A percentile compares a stretch with the other conserved stretches of the same genome.
Conservation (phyloP, 2,888 invertebrate species). For the Tipula helvola region DNA sequence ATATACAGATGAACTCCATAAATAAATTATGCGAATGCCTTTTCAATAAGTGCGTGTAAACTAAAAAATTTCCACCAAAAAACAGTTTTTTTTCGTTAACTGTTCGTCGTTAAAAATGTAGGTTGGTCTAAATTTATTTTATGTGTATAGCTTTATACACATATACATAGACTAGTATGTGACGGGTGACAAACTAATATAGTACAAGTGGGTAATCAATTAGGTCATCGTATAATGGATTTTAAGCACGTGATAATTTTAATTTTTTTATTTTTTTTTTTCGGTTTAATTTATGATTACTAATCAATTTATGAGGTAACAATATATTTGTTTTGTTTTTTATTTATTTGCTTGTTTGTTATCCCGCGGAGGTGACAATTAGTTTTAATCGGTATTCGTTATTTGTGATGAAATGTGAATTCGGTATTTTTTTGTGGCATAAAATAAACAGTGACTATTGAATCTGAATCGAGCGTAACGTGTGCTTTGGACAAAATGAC, state of each 20-base stretch:
- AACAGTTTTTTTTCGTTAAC: not conserved
- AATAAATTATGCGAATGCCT: not conserved
- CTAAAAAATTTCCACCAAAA: not conserved
- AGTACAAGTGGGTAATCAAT: conserved; percentile 4
- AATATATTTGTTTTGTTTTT: not conserved
- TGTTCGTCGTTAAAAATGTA: not conserved
- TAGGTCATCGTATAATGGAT: not conserved
- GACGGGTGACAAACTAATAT: conserved; percentile 4
- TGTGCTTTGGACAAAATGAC: no score
- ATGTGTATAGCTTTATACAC: not conserved
- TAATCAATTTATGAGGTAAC: not conserved
- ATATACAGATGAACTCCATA: not conserved
- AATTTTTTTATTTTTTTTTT: not conserved
- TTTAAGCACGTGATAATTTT: not conserved
- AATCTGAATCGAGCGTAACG: no score
- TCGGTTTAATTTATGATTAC: not conserved
- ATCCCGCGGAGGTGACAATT: not conserved
- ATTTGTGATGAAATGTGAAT: not conserved
- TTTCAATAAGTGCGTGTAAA: not conserved
- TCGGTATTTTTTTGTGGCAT: not conserved
- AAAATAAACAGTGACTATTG: no score
- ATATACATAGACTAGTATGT: not conserved
- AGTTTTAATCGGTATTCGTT: not conserved
- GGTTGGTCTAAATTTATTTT: conserved; percentile 4
- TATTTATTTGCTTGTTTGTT: not conserved